Base-by-base conservation (phyloP, 2,113 vertebrate genomes). In the Melanerpes formicivorus region DNA sequence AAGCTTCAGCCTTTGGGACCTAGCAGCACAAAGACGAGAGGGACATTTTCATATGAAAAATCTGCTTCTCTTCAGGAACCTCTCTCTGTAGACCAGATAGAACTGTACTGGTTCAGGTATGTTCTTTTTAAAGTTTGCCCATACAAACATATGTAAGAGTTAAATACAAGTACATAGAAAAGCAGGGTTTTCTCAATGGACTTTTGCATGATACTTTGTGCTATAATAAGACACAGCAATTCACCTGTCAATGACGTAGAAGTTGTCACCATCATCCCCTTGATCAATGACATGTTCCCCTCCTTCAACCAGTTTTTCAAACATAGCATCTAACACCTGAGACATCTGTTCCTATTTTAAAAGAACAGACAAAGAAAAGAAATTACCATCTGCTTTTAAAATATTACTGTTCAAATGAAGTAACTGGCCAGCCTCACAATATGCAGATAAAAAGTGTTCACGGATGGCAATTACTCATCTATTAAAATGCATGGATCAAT, bases 191-290 rank as follows among this genome's bases (percentile, higher is more conserved):
- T 82, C 26, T 66, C 46, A 80, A 1, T 25, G 13, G 18, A 65
- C 32, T 40, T 92, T 7, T 67, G 23, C 40, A 30, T 9, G 64
- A 65, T 17, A 34, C n/a, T 85, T 58, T 34, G 54, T 84, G 46
- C 34, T 88, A 5, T 13, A 66, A 27, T 64, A 80, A n/a, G 67
- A 83, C 32, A 58, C 17, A 50, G 25, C 30, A 25, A 94, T 92
- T 97, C 96, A 99, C 99, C 98, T 99, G 85, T 99, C 98, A 78
- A 99, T 99, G 70, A 99, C 99, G 30, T 99, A 99, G 94, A 99
- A 99, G 98, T 99, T 99, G 97, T 99, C 99, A 17, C 99, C 99
- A 59, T 99, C 99, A 84, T 99, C 99, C 46, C 99, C 98, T 98
- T 99, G 99, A 96, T 99, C 99, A 75, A 99, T 99, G 84, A 99